A percentile compares a stretch with the other conserved stretches of the same genome.
Conservation (phyloP, 2,797 vertebrate species). For the Manis pentadactyla region DNA sequence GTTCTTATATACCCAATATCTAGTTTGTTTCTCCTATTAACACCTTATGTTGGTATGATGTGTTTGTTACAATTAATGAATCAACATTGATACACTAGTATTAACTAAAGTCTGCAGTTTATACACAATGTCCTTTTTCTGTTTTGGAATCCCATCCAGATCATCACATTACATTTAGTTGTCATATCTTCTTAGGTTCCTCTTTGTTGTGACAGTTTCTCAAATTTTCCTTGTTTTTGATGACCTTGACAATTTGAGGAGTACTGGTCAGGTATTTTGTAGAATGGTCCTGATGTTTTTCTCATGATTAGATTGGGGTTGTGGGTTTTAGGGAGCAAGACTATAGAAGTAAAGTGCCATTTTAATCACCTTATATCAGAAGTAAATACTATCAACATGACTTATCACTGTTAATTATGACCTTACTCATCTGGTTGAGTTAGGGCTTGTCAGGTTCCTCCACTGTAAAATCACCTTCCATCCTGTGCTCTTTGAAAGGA, state of each 20-base stretch:
- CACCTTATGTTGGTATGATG: neutral
- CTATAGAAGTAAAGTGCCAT: neutral
- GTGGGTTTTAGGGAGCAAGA: neutral
- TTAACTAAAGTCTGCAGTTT: neutral
- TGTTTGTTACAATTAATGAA: neutral
- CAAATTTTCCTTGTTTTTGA: neutral
- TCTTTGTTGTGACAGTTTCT: neutral
- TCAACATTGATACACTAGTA: neutral
- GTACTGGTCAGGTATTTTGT: neutral
- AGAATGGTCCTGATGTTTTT: neutral
- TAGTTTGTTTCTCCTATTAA: neutral
- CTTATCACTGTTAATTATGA: neutral
- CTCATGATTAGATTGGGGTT: neutral
- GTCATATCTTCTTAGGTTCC: neutral
- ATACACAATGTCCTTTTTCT: neutral
- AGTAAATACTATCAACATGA: neutral
- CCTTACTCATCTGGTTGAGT: neutral
- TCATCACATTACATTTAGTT: neutral
- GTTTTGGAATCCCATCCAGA: neutral
- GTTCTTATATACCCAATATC: neutral
- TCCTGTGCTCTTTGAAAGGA: neutral
- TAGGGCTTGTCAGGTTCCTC: neutral
- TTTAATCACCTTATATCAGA: neutral
- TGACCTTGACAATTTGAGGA: neutral
- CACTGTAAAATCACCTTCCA: neutral